A percentile compares a stretch with the other conserved stretches of the same genome.
phyloP scores from a whole-genome alignment of 2,888 invertebrate genomes.

The Drosophila hamatofila region DNA sequence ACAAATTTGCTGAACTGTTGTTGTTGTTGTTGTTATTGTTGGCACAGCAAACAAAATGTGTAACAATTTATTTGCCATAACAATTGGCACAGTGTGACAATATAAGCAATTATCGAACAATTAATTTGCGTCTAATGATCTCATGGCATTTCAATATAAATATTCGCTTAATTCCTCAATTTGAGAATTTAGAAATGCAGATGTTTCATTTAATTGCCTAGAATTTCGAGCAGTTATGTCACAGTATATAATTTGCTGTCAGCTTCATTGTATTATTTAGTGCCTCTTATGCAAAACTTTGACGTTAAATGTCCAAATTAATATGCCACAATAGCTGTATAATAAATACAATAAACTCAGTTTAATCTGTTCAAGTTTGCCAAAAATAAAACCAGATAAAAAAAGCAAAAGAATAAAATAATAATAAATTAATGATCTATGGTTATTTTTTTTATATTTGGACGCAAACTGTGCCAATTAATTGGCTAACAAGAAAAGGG shows the following conservation, averaged over 20 bases:
- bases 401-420: background rate
- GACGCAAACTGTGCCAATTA: slow-evolving; percentile 37
- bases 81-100: slow-evolving; percentile 58
- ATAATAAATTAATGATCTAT: slow-evolving; percentile 23
- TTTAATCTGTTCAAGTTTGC: slow-evolving; percentile 3
- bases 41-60: slow-evolving; percentile 54
- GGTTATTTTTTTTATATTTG: background rate
- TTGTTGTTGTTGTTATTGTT: slow-evolving; percentile 12
- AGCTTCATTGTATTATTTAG: slow-evolving; percentile 36
- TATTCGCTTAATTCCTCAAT: slow-evolving; percentile 14
- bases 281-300: slow-evolving; percentile 15
- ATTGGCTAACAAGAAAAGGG: slow-evolving; percentile 32
- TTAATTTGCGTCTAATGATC: slow-evolving; percentile 38
- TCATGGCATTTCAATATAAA: slow-evolving; percentile 27
- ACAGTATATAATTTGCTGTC: slow-evolving; percentile 9
- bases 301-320: slow-evolving; percentile 61
- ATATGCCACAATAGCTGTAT: slow-evolving; percentile 41
- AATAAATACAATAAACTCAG: slow-evolving; percentile 3
- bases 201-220: background rate
- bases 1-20: slow-evolving; percentile 18
- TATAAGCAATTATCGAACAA: slow-evolving; percentile 17
- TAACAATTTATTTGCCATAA: slow-evolving; percentile 56
- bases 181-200: background rate
- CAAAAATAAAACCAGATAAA: background rate
- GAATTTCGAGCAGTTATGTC: background rate